These are phyloP conservation scores for Trichomycterus rosablanca DNA, from an alignment of 2,113 vertebrate species.

Conservation along the genomic window DNA sequence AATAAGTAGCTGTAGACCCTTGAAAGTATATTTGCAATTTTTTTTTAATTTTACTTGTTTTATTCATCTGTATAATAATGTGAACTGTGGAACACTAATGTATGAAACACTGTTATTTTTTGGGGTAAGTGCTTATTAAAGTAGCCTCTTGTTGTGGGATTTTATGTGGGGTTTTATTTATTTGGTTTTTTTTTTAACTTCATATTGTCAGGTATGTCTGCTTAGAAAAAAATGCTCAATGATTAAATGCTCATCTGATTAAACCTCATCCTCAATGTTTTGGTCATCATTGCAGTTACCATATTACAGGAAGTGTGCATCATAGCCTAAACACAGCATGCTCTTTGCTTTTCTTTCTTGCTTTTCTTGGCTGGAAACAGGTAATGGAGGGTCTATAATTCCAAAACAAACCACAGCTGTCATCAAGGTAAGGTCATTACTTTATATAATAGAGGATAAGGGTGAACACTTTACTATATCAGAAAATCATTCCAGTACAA, in stretches of 20 bases:
- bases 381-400: slow-evolving; percentile 29
- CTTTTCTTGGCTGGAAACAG: slow-evolving; percentile 33
- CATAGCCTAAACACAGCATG: slow-evolving; percentile 4
- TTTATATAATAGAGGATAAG: slow-evolving; percentile 1
- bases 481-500: neutral
- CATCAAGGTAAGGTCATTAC: too few relatives aligned
- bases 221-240: too few relatives aligned
- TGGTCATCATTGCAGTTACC: slow-evolving; percentile 43
- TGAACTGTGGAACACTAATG: too few relatives aligned
- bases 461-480: neutral
- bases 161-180: too few relatives aligned
- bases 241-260: slow-evolving; percentile 51
- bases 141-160: neutral
- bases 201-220: too few relatives aligned
- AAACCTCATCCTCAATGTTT: slow-evolving; percentile 40
- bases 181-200: too few relatives aligned
- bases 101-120: too few relatives aligned
- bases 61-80: too few relatives aligned
- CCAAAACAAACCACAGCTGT: neutral
- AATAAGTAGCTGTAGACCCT: too few relatives aligned
- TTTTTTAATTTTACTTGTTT: too few relatives aligned
- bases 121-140: neutral
- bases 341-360: slow-evolving; percentile 20
- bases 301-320: slow-evolving; percentile 26
- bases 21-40: too few relatives aligned